Evolutionary conservation across 2,113 vertebrate species (phyloP).

Genomic region (Lanius collurio): DNA sequence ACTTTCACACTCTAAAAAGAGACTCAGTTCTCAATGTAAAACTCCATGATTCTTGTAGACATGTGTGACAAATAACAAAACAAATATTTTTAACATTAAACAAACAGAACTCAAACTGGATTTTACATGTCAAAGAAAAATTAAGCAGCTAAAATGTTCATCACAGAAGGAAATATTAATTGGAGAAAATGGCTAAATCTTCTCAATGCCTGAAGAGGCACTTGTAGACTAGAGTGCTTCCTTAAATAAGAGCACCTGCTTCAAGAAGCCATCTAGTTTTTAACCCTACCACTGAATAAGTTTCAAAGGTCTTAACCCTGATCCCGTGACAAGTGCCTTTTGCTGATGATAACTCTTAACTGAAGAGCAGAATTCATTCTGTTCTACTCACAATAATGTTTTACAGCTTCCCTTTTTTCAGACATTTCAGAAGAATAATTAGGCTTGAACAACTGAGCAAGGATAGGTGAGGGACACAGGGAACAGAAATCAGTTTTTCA

Average conservation of each 20-base stretch:
- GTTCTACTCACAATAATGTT: neutral
- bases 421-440: neutral
- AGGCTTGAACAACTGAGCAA: neutral
- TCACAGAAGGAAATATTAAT: neutral
- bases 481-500: neutral
- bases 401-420: neutral
- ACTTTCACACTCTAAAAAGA: neutral
- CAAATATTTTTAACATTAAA: neutral
- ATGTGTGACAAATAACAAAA: neutral
- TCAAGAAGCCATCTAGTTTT: neutral
- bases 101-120: neutral
- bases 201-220: neutral
- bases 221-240: neutral
- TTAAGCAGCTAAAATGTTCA: neutral
- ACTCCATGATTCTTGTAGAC: neutral
- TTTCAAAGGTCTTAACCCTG: conserved; percentile 21
- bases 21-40: neutral
- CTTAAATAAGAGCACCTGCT: neutral
- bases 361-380: neutral
- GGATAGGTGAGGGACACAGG: neutral
- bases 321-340: conserved; percentile 11
- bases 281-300: neutral
- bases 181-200: neutral
- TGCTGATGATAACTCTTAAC: conserved; percentile 2
- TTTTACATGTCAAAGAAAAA: neutral